Evolutionary conservation across 37 sponge, comb jelly and placozoan genomes (phyloP).

Genomic region (Haliclona indistincta): DNA sequence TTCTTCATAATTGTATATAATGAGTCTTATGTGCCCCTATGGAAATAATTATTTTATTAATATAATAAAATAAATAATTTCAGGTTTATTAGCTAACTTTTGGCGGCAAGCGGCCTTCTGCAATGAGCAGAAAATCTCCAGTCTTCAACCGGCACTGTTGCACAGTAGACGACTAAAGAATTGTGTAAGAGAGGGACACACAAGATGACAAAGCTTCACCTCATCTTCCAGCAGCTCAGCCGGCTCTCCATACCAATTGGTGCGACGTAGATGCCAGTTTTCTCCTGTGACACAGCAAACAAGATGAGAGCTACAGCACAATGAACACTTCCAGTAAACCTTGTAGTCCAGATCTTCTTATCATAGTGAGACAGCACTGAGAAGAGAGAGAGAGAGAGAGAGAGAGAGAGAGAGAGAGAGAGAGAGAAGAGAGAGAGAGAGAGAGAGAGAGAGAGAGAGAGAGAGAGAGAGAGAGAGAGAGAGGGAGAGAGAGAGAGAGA

Average conservation of each 20-base stretch:
- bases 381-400: not conserved
- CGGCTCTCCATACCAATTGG: constrained; percentile 89
- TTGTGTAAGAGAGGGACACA: not conserved
- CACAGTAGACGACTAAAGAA: constrained; percentile 33
- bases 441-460: constrained; percentile 20
- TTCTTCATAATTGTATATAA: too few species aligned
- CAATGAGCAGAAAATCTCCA: constrained; percentile 63
- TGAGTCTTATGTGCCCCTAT: too few species aligned
- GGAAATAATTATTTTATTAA: too few species aligned
- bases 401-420: too few species aligned
- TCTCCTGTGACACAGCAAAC: constrained; percentile 30
- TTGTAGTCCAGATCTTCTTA: constrained; percentile 16
- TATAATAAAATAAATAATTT: too few species aligned
- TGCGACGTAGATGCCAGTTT: constrained; percentile 70
- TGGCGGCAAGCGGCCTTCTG: constrained; percentile 68
- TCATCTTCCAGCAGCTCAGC: constrained; percentile 75
- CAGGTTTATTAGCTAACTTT: constrained; percentile 37
- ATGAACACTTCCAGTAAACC: constrained; percentile 5
- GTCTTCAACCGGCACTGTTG: constrained; percentile 41
- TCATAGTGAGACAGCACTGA: constrained; percentile 37
- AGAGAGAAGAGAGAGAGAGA: constrained; percentile 23
- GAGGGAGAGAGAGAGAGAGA: constrained; percentile 23
- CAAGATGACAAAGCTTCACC: constrained; percentile 13
- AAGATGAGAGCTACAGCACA: not conserved
- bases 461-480: constrained; percentile 31